Evolutionary conservation across 2,113 vertebrate species (phyloP).

Genomic region (Phalacrocorax aristotelis): DNA sequence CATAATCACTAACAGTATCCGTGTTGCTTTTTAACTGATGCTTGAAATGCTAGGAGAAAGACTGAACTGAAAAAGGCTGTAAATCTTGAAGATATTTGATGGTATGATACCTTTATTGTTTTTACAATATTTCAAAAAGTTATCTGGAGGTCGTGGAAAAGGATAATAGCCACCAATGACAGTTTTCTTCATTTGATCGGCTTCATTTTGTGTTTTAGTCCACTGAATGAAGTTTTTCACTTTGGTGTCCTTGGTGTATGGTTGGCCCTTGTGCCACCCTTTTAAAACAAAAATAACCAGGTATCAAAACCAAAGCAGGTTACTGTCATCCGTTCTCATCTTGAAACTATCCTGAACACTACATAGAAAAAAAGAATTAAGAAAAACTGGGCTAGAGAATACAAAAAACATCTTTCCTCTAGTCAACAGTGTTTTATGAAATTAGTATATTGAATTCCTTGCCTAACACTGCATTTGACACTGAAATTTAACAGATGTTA

Average conservation of each 20-base stretch:
- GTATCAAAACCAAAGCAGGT: neutral
- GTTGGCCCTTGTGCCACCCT: constrained; percentile 86
- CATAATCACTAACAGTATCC: neutral
- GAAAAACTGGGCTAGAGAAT: neutral
- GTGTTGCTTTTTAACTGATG: neutral
- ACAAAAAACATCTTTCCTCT: neutral
- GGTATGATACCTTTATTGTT: constrained; percentile 71
- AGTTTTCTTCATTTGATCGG: constrained; percentile 74
- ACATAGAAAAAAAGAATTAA: neutral
- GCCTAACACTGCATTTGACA: neutral
- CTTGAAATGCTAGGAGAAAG: neutral
- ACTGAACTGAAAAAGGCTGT: neutral
- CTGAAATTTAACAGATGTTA: neutral
- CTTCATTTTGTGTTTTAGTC: constrained; percentile 81
- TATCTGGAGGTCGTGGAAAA: constrained; percentile 79
- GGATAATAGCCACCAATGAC: constrained; percentile 85
- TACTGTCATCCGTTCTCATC: neutral
- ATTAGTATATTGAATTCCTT: neutral
- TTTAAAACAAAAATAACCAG: neutral
- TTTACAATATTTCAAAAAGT: constrained; percentile 75
- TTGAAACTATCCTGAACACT: neutral
- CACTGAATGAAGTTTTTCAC: constrained; percentile 88
- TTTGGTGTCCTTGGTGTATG: constrained; percentile 78
- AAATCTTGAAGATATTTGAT: neutral
- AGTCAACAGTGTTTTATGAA: neutral